phyloP scores from a whole-genome alignment of 2,888 invertebrate species.

The Taenaris catops region DNA sequence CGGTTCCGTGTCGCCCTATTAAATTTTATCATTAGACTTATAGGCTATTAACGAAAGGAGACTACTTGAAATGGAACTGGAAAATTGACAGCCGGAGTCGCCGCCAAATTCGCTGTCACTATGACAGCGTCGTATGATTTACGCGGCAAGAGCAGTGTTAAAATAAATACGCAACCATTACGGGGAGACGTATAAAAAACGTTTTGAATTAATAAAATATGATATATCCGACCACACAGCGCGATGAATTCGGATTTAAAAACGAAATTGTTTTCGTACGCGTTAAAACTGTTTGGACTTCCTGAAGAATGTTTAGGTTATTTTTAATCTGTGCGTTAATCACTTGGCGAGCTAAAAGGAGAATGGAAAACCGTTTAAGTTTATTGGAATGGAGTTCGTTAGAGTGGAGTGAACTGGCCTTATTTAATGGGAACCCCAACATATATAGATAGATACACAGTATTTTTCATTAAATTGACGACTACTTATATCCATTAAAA shows the following conservation, averaged over 20 bases:
- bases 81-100: constrained; percentile 40
- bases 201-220: constrained; percentile 25
- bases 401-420: too few relatives aligned
- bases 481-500: too few relatives aligned
- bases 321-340: constrained; percentile 21
- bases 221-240: constrained; percentile 48
- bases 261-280: constrained; percentile 19
- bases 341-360: constrained; percentile 14
- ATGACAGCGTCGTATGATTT: constrained; percentile 51
- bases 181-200: constrained; percentile 27
- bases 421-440: too few relatives aligned
- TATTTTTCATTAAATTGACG: too few relatives aligned
- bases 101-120: constrained; percentile 62
- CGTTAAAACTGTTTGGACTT: constrained; percentile 20
- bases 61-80: constrained; percentile 35
- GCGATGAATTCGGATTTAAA: constrained; percentile 29
- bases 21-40: not conserved
- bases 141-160: constrained; percentile 34
- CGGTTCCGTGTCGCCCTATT: not conserved
- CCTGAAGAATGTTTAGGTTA: constrained; percentile 20
- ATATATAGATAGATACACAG: too few relatives aligned
- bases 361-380: too few relatives aligned
- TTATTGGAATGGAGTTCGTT: too few relatives aligned
- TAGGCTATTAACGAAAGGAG: constrained; percentile 29
- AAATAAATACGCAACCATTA: constrained; percentile 50